phyloP scores from a whole-genome alignment of 2,797 vertebrate species.

The Holocentrus rufus region DNA sequence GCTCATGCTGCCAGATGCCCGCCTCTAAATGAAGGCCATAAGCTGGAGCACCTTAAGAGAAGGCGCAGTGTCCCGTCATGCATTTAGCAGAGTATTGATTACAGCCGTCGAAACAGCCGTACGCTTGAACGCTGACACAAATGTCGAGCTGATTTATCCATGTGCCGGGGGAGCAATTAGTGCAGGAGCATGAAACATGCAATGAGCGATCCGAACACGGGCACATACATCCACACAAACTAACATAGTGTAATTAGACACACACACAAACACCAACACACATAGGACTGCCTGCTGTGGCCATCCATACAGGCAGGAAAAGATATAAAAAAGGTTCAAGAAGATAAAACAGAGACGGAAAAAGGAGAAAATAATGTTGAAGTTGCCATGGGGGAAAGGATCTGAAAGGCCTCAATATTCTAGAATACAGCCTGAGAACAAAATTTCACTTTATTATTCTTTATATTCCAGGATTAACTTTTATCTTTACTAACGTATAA shows the following conservation, averaged over 20 bases:
- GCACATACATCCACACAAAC: neutral
- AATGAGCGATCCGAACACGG: neutral
- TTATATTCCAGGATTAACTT: too few species aligned
- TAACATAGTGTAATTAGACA: neutral
- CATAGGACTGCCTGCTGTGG: too few species aligned
- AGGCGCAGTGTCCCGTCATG: slow-evolving; percentile 8
- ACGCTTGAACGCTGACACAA: slow-evolving; percentile 43
- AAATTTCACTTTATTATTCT: too few species aligned
- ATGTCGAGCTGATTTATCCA: slow-evolving; percentile 49
- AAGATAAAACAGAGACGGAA: too few species aligned
- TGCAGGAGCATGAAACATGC: neutral
- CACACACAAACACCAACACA: too few species aligned
- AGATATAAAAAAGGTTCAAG: too few species aligned
- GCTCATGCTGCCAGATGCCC: neutral
- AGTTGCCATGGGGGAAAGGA: too few species aligned
- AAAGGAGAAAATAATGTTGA: too few species aligned
- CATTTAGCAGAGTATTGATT: slow-evolving; percentile 40
- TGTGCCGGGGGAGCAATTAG: slow-evolving; percentile 27
- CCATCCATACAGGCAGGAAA: too few species aligned
- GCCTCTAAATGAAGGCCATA: neutral
- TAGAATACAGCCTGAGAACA: too few species aligned
- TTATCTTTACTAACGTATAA: too few species aligned
- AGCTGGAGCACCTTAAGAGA: slow-evolving; percentile 12
- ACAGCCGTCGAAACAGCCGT: slow-evolving; percentile 24
- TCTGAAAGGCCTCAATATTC: too few species aligned